Percentiles rank a stretch among this genome's conserved stretches.
Conservation (phyloP, 2,113 vertebrate genomes). For the Gallinago jamesoni region DNA sequence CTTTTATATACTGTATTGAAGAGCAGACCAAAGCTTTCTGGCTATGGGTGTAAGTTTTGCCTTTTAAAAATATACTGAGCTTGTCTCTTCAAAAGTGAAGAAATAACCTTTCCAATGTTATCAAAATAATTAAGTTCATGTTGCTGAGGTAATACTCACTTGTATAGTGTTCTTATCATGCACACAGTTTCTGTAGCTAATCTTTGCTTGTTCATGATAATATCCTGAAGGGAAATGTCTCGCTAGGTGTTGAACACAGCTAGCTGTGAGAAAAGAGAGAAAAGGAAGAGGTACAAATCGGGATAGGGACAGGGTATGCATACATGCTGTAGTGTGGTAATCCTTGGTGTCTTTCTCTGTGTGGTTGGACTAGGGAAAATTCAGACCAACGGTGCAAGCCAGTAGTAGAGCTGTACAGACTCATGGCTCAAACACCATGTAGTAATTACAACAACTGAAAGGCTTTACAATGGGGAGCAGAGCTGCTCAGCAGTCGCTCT, state of each 20-base stretch:
- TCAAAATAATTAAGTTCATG: conserved; percentile 17
- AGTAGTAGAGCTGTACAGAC: background rate
- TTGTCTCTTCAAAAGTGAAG: background rate
- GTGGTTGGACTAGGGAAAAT: background rate
- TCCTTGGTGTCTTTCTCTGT: background rate
- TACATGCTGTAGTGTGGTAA: background rate
- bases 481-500: background rate
- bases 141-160: background rate
- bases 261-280: background rate
- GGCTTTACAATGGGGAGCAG: background rate
- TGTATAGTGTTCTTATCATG: background rate
- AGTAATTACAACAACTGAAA: background rate
- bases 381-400: background rate
- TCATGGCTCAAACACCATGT: background rate
- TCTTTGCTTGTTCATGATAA: background rate
- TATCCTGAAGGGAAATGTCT: conserved; percentile 3
- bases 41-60: background rate
- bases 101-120: conserved; percentile 18
- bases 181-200: background rate
- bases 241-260: background rate
- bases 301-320: background rate
- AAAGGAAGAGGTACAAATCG: background rate
- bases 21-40: background rate
- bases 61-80: background rate
- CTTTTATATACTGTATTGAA: background rate